These are phyloP conservation scores for Eulemur macaco DNA, from an alignment of 2,113 vertebrate species.

Conservation along the genomic window DNA sequence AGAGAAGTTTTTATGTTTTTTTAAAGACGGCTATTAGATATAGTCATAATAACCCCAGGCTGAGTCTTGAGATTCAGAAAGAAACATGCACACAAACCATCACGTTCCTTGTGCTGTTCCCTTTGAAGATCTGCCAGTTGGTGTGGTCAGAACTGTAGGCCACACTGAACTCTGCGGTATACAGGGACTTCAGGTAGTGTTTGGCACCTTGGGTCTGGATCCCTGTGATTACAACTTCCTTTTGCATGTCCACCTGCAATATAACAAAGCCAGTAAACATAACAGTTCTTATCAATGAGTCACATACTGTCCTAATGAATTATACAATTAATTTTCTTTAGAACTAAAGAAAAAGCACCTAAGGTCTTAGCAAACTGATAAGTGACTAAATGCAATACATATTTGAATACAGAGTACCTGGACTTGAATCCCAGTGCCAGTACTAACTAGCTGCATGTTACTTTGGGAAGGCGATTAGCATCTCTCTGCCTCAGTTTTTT, in stretches of 20 bases:
- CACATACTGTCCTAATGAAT: neutral
- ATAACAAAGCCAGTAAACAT: slow-evolving; percentile 9
- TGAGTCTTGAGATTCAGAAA: neutral
- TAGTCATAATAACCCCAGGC: neutral
- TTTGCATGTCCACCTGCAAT: slow-evolving; percentile 92
- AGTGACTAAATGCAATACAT: neutral
- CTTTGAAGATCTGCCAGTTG: slow-evolving; percentile 92
- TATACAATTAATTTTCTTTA: neutral
- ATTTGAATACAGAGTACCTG: no score
- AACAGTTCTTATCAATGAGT: neutral
- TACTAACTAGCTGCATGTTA: neutral
- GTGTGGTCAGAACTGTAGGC: slow-evolving; percentile 91
- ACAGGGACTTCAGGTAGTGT: slow-evolving; percentile 86
- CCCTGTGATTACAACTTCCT: slow-evolving; percentile 91
- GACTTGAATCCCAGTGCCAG: neutral
- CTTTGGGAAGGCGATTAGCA: neutral
- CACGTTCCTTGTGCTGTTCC: slow-evolving; percentile 82
- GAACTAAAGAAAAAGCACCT: neutral
- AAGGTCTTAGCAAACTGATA: neutral
- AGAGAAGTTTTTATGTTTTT: neutral
- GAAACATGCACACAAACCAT: slow-evolving; percentile 61
- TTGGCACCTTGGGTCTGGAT: slow-evolving; percentile 95
- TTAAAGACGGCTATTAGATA: neutral
- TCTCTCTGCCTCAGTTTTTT: neutral
- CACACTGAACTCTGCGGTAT: slow-evolving; percentile 86